Evolutionary conservation across 2,113 vertebrate genomes (phyloP), one percentile per base, ranked within the genome.

Genomic region (Pseudopodoces humilis): DNA sequence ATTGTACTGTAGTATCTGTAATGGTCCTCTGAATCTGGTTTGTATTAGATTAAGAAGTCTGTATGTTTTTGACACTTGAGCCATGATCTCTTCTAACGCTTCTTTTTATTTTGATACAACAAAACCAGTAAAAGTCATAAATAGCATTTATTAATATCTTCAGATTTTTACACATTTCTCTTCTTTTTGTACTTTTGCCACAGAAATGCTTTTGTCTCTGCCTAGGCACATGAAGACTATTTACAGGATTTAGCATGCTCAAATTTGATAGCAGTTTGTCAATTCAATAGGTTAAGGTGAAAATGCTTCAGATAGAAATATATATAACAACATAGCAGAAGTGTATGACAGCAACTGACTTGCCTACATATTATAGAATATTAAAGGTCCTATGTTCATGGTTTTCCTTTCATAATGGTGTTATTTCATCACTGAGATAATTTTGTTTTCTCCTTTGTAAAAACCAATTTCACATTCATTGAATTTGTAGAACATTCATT

Each of bases 401-500:
- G 13, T 90, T 86, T 56, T 94, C 43, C 74, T 86, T 85, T 82
- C 28, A 75, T 94, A 95, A 93, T 90, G 23, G 5, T 68, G 11
- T 93, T 85, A 95, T 93, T 98, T 96, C 9, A 39, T 35, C 52
- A 86, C 39, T 80, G 79, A 88, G 67, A 83, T 81, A 35, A 93
- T 92, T 92, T 80, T 95, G 39, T 95, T 79, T 92, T 96, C 80
- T 82, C 28, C 20, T 96, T 96, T 94, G 77, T 86, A 96, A 72
- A 76, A 97, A 94, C 23, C 21, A 87, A 86, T 96, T 97, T 94
- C 68, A 80, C 47, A 80, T 95, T 93, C 68, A 33, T n/a, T 95
- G 69, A 37, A 89, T 92, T 90, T 80, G 44, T 62, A 92, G 33
- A 93, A 62, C 53, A 80, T 58, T 80, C 22, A 83, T 96, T 95